Percentiles rank a stretch among this genome's conserved stretches.
Conservation (phyloP, 2,888 invertebrate species). For the Patella caerulea region DNA sequence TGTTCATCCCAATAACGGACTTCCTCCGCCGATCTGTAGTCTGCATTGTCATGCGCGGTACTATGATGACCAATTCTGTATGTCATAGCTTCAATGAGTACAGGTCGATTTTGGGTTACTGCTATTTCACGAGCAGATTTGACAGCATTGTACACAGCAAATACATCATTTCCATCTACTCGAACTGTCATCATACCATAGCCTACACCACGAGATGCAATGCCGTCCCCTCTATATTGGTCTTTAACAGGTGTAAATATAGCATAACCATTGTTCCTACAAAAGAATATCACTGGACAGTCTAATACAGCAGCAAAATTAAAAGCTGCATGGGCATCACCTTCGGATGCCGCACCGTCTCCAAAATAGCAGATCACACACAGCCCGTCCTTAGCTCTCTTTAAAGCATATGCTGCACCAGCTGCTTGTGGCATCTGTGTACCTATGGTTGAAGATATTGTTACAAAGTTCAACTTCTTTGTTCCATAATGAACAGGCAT, state of each 20-base stretch:
- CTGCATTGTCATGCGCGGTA: conserved; percentile 98
- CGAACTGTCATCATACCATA: conserved; percentile 90
- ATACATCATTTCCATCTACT: conserved; percentile 96
- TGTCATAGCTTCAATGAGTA: conserved; percentile 96
- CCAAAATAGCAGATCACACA: conserved; percentile 74
- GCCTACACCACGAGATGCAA: conserved; percentile 88
- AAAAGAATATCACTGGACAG: conserved; percentile 94
- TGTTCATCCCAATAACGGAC: conserved; percentile 82
- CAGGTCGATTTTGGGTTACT: conserved; percentile 84
- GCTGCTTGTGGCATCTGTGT: conserved; percentile 94
- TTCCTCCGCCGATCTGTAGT: conserved; percentile 80
- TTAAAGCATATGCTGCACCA: conserved; percentile 95
- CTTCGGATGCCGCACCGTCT: conserved; percentile 96
- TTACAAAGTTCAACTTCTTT: conserved; percentile 87
- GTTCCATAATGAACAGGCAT: conserved; percentile 99
- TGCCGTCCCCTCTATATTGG: conserved; percentile 96
- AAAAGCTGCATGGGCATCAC: conserved; percentile 97
- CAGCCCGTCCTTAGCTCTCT: conserved; percentile 80
- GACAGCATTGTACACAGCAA: conserved; percentile 94
- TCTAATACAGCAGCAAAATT: conserved; percentile 97
- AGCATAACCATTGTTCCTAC: conserved; percentile 98
- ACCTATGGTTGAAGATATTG: conserved; percentile 94
- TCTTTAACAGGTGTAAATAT: conserved; percentile 95
- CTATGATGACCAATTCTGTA: conserved; percentile 98
- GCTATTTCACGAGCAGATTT: conserved; percentile 83